Evolutionary conservation across 2,797 vertebrate genomes (phyloP), one percentile per base, ranked within the genome.

Genomic region (Channallabes apus): DNA sequence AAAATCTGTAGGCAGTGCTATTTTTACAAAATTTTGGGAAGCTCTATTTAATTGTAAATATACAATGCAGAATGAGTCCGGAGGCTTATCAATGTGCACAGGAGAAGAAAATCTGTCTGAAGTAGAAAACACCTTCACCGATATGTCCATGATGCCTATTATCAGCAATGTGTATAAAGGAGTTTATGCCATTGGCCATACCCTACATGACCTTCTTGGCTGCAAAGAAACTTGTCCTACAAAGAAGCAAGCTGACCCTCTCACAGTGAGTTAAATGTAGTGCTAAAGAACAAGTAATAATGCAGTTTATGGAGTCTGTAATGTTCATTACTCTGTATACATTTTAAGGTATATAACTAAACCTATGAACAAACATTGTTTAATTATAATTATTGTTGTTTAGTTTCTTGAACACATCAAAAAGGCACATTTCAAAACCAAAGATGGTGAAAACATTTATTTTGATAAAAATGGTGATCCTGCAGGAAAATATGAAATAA

Each of bases 401-500:
- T 7, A 95, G 94, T 91, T 94, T 0, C 87, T 94, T 78, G 89
- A 92, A 17, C 90, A 93, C 61, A 83, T 95, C 24, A 93, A 92
- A 81, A 73, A 81, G 54, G 94, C 94, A 1, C 92, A 93, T 86
- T 94, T 94, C 32, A 92, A 91, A 1, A 90, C 89, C 0, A 93
- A 92, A 58, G 93, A 92, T 1, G 93, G 91, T 2, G 94, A 95
- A 22, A 83, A 84, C 29, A 90, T 94, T 15, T 94, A 90, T 90
- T 95, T 95, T 89, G 94, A 95, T 85, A 88, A 76, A 80, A 93
- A 91, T 0, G 94, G 94, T 61, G 91, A 94, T 56, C 89, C 93
- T 27, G 87, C 89, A 17, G 94, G 93, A 72, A 91, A 46, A 64
- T 95, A 95, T 80, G 93, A 95, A 46, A 90, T 95, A 77, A 89